phyloP scores from a whole-genome alignment of 2,797 vertebrate species.

The Tamandua tetradactyla region DNA sequence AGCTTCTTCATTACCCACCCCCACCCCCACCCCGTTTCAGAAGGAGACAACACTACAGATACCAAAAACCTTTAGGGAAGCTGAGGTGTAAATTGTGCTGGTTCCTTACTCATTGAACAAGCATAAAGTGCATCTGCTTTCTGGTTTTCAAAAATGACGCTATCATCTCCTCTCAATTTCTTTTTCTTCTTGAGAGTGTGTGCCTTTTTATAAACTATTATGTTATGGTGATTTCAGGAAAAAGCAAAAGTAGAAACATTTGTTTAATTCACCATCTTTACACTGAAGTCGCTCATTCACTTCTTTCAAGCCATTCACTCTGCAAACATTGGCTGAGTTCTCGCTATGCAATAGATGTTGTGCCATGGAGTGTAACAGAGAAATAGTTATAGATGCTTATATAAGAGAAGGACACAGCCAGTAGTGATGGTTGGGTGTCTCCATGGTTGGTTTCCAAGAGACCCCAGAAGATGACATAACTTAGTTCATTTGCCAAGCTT shows the following conservation, averaged over 20 bases:
- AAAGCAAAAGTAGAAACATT: neutral
- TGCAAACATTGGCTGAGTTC: neutral
- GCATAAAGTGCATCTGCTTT: neutral
- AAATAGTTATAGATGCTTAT: neutral
- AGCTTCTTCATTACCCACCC: neutral
- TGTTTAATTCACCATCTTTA: neutral
- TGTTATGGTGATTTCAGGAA: neutral
- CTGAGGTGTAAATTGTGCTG: no score
- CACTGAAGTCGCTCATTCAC: neutral
- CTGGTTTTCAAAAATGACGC: neutral
- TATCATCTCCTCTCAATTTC: neutral
- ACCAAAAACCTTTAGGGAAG: neutral
- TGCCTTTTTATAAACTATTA: neutral
- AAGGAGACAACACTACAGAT: rapidly evolving
- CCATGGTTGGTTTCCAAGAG: neutral
- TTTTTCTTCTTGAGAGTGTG: neutral
- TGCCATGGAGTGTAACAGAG: neutral
- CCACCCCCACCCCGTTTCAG: no score
- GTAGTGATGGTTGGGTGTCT: neutral
- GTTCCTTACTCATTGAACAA: neutral
- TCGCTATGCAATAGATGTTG: no score
- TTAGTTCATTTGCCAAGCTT: neutral
- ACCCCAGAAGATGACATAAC: neutral
- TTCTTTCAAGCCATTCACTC: neutral
- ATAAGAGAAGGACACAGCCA: neutral